Conservation (phyloP, 2,888 invertebrate genomes). For the Sepioteuthis lessoniana region DNA sequence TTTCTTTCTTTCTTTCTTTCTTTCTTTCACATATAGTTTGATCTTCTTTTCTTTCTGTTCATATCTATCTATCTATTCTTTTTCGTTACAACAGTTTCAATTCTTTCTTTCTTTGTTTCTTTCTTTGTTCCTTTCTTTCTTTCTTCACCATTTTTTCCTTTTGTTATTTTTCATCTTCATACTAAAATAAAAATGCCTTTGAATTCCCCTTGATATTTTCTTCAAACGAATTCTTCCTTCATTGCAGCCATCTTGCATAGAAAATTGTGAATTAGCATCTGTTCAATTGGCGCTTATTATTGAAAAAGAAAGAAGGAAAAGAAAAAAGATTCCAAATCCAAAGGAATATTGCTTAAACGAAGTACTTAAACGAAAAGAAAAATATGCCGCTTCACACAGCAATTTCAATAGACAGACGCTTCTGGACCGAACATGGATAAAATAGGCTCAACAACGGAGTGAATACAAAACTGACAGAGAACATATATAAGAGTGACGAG, state of each 20-base stretch:
- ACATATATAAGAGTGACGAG: background rate
- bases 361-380: background rate
- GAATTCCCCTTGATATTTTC: background rate
- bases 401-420: background rate
- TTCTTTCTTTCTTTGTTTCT: background rate
- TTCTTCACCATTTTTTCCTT: background rate
- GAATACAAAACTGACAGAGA: background rate
- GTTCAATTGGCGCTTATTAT: slow-evolving; percentile 18
- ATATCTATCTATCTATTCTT: background rate
- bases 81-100: background rate
- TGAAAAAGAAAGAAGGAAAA: background rate
- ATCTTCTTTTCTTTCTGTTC: no score
- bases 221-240: background rate
- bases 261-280: background rate
- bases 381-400: background rate
- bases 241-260: background rate
- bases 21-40: no score
- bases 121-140: background rate
- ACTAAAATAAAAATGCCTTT: background rate
- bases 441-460: background rate
- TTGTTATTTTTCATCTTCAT: background rate
- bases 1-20: background rate
- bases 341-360: background rate
- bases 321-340: background rate
- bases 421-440: background rate